phyloP scores from a whole-genome alignment of 2,888 invertebrate species.

The Aspidiotus rigidus region DNA sequence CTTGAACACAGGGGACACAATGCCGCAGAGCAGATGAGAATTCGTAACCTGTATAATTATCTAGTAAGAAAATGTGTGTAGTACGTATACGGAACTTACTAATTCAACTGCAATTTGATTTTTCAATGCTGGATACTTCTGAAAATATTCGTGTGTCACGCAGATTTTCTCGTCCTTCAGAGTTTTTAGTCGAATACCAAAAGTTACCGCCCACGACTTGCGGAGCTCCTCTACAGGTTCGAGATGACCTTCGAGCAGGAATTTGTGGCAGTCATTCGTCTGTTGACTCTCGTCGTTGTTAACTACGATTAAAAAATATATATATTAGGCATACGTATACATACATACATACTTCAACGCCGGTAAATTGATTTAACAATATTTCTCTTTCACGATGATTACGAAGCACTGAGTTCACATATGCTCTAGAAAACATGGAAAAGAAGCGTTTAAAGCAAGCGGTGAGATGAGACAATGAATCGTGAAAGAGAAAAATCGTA shows the following conservation, averaged over 20 bases:
- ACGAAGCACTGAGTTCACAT: neutral
- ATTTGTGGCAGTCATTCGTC: neutral
- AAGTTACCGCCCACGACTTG: constrained; percentile 1
- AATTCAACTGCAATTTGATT: neutral
- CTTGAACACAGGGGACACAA: too few species aligned
- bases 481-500: neutral
- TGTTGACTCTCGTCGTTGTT: neutral
- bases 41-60: neutral
- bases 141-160: neutral
- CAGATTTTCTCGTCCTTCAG: neutral
- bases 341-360: too few species aligned
- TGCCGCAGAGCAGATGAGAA: too few species aligned
- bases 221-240: constrained; percentile 1
- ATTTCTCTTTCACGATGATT: neutral
- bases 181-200: neutral
- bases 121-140: neutral
- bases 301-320: neutral
- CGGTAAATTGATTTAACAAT: neutral
- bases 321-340: neutral
- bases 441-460: constrained; percentile 2
- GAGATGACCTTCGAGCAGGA: neutral
- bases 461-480: neutral
- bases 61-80: neutral
- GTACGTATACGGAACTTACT: neutral
- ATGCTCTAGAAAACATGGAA: constrained; percentile 1